phyloP scores from a whole-genome alignment of 2,888 invertebrate species.

The Microctonus brassicae region DNA sequence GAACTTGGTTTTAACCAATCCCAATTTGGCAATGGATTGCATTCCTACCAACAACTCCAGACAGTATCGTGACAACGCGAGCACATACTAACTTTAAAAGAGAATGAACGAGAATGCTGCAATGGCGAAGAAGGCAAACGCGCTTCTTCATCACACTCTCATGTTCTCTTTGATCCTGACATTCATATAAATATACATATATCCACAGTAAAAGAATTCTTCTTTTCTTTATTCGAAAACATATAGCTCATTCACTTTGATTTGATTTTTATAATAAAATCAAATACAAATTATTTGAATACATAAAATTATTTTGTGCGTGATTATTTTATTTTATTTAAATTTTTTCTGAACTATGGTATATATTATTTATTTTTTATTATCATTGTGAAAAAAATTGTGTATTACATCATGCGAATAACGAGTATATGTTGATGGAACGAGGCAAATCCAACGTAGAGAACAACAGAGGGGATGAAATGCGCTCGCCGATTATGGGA shows the following conservation, averaged over 20 bases:
- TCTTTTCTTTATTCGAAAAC: not conserved
- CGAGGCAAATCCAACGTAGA: conserved; percentile 58
- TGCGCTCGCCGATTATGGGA: conserved; percentile 64
- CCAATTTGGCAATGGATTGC: conserved; percentile 50
- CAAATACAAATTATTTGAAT: no score
- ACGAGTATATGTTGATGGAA: conserved; percentile 33
- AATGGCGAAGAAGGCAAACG: no score
- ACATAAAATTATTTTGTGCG: no score
- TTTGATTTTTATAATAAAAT: no score
- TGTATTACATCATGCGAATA: conserved; percentile 32
- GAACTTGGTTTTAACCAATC: conserved; percentile 39
- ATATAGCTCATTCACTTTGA: no score
- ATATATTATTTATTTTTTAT: not conserved
- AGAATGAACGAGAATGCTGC: not conserved
- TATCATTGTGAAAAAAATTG: not conserved
- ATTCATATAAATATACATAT: conserved; percentile 17
- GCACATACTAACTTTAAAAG: not conserved
- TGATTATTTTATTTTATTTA: no score
- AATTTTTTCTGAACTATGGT: not conserved
- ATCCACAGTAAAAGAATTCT: not conserved
- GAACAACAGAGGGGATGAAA: conserved; percentile 67
- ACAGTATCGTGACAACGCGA: conserved; percentile 15
- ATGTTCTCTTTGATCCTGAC: not conserved
- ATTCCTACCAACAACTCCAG: conserved; percentile 48
- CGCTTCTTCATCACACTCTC: not conserved